Percentiles rank a stretch among this genome's conserved stretches.
Conservation (phyloP, 2,888 invertebrate species). For the Reticulitermes lucifugus region DNA sequence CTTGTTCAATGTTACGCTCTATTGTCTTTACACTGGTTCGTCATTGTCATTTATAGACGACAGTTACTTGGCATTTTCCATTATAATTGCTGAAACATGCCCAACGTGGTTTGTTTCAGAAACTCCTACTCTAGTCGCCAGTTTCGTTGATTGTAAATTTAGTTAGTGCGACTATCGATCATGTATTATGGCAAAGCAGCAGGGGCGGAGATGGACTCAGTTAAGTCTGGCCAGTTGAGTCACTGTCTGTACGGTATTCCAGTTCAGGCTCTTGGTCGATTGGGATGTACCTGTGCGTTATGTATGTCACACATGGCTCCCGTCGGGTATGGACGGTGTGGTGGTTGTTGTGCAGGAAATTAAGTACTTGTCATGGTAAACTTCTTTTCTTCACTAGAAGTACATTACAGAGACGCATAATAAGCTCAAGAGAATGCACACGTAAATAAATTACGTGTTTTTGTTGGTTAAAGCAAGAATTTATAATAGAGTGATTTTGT, state of each 20-base stretch:
- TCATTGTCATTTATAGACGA: background rate
- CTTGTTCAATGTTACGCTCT: background rate
- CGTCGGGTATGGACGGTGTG: slow-evolving; percentile 58
- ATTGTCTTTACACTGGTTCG: background rate
- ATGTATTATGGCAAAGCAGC: slow-evolving; percentile 43
- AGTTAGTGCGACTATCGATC: slow-evolving; percentile 9
- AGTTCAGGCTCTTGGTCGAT: slow-evolving; percentile 58
- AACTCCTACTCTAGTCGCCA: background rate
- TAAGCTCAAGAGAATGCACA: background rate
- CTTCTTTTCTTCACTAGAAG: slow-evolving; percentile 12
- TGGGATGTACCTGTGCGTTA: slow-evolving; percentile 59
- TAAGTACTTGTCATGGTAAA: slow-evolving; percentile 59
- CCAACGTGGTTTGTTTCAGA: background rate
- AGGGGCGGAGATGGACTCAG: slow-evolving; percentile 53
- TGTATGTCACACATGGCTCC: slow-evolving; percentile 62
- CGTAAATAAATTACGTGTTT: slow-evolving; percentile 55
- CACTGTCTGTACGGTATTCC: slow-evolving; percentile 54
- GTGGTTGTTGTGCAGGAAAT: slow-evolving; percentile 57
- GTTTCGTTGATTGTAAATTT: background rate
- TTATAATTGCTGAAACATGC: background rate
- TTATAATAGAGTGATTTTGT: background rate
- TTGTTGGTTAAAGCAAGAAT: background rate
- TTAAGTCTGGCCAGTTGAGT: slow-evolving; percentile 51
- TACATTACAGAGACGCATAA: background rate
- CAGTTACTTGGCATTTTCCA: background rate